These are phyloP conservation scores for Nomia melanderi DNA, from an alignment of 1,140 invertebrate genomes.

Conservation along the genomic window DNA sequence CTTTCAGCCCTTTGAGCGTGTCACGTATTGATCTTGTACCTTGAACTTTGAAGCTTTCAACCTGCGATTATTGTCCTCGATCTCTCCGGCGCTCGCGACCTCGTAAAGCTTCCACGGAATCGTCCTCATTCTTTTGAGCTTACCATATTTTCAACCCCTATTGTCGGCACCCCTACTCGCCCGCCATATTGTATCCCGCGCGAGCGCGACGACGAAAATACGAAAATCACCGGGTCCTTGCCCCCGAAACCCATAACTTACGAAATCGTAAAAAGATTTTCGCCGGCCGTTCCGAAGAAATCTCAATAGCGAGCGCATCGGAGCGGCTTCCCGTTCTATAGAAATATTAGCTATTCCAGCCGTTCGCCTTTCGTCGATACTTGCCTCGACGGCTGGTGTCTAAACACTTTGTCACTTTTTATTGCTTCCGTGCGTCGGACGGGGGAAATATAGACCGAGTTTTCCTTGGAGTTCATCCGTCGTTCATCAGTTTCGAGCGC, in stretches of 20 bases:
- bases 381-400: no score
- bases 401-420: no score
- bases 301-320: no score
- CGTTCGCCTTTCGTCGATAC: no score
- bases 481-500: no score
- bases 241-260: not conserved
- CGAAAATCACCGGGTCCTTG: not conserved
- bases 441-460: no score
- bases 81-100: conserved; percentile 13
- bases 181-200: not conserved
- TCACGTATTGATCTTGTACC: conserved; percentile 41
- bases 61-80: conserved; percentile 32
- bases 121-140: conserved; percentile 30
- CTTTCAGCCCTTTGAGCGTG: conserved; percentile 21
- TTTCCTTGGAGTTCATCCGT: no score
- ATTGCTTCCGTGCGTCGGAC: no score
- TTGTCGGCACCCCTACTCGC: not conserved
- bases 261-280: not conserved
- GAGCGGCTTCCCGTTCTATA: no score
- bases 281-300: no score
- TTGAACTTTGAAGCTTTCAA: conserved; percentile 40
- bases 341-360: no score
- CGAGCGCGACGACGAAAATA: not conserved
- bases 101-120: not conserved
- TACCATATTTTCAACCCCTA: conserved; percentile 23